A percentile compares a stretch with the other conserved stretches of the same genome.
These are phyloP conservation scores for Podotricha telesiphe DNA, from an alignment of 2,888 invertebrate species.

Conservation along the genomic window DNA sequence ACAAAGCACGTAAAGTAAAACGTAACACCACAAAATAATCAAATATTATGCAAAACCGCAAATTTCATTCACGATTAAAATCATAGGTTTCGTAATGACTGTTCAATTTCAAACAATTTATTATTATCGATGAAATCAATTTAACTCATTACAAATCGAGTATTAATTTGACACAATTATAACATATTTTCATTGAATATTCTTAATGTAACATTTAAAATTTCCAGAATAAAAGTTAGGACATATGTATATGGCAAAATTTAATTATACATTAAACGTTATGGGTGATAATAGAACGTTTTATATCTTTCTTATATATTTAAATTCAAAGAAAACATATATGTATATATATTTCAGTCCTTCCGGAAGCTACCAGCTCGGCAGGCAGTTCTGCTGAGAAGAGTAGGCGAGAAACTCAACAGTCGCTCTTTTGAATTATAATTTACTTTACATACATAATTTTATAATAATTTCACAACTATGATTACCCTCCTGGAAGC, in stretches of 20 bases:
- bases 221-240: not conserved
- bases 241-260: not conserved
- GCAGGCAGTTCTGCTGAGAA: too few species aligned
- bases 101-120: constrained; percentile 36
- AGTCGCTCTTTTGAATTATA: too few species aligned
- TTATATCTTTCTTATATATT: too few species aligned
- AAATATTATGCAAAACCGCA: constrained; percentile 40
- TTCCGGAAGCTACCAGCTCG: too few species aligned
- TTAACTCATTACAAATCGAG: constrained; percentile 22
- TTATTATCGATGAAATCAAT: constrained; percentile 33
- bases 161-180: constrained; percentile 31
- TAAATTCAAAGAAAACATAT: too few species aligned
- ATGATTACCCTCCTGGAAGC: too few species aligned
- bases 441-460: too few species aligned
- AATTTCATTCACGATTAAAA: constrained; percentile 40
- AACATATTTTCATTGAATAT: constrained; percentile 23
- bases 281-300: too few species aligned
- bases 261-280: not conserved
- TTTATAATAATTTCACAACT: too few species aligned
- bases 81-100: constrained; percentile 38
- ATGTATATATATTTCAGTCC: too few species aligned
- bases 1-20: constrained; percentile 20
- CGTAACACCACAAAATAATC: constrained; percentile 38
- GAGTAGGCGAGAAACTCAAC: too few species aligned
- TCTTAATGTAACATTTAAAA: not conserved